Percentiles rank a stretch among this genome's conserved stretches.
These are phyloP conservation scores for Cromileptes altivelis DNA, from an alignment of 2,113 vertebrate species.

Conservation along the genomic window DNA sequence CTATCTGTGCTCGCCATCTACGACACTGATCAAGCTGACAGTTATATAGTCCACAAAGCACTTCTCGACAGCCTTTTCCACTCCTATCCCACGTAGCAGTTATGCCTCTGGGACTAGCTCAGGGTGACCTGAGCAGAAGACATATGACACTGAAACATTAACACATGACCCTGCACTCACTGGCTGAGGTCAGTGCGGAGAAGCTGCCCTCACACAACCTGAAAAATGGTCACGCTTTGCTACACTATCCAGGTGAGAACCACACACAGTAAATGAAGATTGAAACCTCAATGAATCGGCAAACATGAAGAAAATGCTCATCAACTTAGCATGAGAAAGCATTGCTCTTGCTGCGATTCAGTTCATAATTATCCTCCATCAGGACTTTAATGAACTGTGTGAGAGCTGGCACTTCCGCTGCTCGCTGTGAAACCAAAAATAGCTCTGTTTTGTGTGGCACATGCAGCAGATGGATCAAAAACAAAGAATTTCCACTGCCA, in stretches of 20 bases:
- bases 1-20: slow-evolving; percentile 15
- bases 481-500: slow-evolving; percentile 66
- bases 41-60: slow-evolving; percentile 35
- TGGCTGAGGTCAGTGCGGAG: slow-evolving; percentile 44
- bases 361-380: slow-evolving; percentile 58
- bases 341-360: slow-evolving; percentile 26
- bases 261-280: not conserved
- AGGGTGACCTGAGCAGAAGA: slow-evolving; percentile 66
- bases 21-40: slow-evolving; percentile 58
- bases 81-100: slow-evolving; percentile 52
- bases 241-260: slow-evolving; percentile 5
- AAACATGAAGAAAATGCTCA: slow-evolving; percentile 1
- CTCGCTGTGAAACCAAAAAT: slow-evolving; percentile 66
- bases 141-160: slow-evolving; percentile 68
- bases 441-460: slow-evolving; percentile 60
- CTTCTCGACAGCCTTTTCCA: slow-evolving; percentile 7
- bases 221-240: slow-evolving; percentile 29
- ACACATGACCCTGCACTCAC: slow-evolving; percentile 58
- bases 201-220: slow-evolving; percentile 42
- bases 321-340: slow-evolving; percentile 9
- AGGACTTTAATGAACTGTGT: slow-evolving; percentile 61
- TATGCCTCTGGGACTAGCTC: slow-evolving; percentile 65
- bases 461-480: slow-evolving; percentile 70
- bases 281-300: not conserved
- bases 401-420: slow-evolving; percentile 65